Evolutionary conservation across 2,888 invertebrate genomes (phyloP).

Genomic region (Agrypnus murinus): DNA sequence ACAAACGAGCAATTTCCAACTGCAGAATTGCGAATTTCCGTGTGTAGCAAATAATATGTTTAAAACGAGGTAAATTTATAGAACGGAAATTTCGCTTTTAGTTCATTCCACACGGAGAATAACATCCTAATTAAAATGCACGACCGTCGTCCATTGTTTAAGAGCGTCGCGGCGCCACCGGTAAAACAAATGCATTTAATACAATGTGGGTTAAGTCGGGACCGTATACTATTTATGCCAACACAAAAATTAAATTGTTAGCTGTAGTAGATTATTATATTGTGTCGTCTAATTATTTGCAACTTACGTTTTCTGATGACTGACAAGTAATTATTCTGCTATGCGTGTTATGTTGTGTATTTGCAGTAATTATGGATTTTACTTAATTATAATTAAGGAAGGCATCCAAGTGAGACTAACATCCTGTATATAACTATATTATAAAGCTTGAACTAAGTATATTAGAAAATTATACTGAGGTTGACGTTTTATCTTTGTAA

Average conservation of each 20-base stretch:
- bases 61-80: conserved; percentile 19
- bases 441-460: too few species aligned
- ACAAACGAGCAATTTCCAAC: not conserved
- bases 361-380: too few species aligned
- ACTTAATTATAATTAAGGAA: too few species aligned
- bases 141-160: conserved; percentile 32
- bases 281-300: not conserved
- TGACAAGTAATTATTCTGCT: too few species aligned
- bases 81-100: conserved; percentile 35
- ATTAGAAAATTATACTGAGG: too few species aligned
- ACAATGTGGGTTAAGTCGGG: conserved; percentile 15
- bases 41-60: too few species aligned
- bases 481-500: too few species aligned
- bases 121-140: conserved; percentile 38
- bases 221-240: conserved; percentile 15
- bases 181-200: conserved; percentile 32
- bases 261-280: too few species aligned
- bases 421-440: too few species aligned
- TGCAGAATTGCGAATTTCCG: not conserved
- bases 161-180: conserved; percentile 35
- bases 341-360: too few species aligned
- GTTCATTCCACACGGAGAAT: conserved; percentile 25
- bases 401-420: too few species aligned
- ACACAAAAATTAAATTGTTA: conserved; percentile 22
- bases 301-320: too few species aligned